These are phyloP conservation scores for Triplophysa tibetana DNA, from an alignment of 2,113 vertebrate genomes.

Conservation along the genomic window DNA sequence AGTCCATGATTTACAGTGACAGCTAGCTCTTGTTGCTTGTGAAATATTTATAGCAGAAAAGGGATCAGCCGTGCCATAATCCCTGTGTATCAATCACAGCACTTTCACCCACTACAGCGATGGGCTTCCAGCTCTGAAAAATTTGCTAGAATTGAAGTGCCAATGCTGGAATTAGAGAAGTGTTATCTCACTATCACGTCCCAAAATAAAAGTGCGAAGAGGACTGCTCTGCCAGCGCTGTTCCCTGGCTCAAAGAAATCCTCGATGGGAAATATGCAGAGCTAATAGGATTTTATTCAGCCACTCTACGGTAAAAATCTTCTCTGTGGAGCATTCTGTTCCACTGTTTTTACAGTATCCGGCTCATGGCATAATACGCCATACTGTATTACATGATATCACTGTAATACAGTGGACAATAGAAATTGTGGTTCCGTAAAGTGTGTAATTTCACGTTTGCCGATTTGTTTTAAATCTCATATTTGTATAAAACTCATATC, in stretches of 20 bases:
- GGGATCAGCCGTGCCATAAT: conserved; percentile 51
- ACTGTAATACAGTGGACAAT: neutral
- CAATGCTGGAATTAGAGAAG: conserved; percentile 55
- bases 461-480: neutral
- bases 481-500: too few species aligned
- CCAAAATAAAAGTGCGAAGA: conserved; percentile 50
- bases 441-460: neutral
- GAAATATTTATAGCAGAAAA: conserved; percentile 53
- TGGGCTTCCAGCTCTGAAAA: conserved; percentile 45
- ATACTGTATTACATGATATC: conserved; percentile 2
- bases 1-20: neutral
- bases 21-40: conserved; percentile 32
- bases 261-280: conserved; percentile 38
- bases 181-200: conserved; percentile 46
- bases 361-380: neutral
- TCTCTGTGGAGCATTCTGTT: too few species aligned
- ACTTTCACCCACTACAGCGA: conserved; percentile 59
- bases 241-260: conserved; percentile 13
- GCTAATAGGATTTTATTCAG: conserved; percentile 37
- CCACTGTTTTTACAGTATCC: neutral
- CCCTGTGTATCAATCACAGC: conserved; percentile 63
- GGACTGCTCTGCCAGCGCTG: conserved; percentile 10
- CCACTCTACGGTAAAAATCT: neutral
- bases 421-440: neutral
- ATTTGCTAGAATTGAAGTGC: conserved; percentile 46